A percentile compares a stretch with the other conserved stretches of the same genome.
These are phyloP conservation scores for Zaprionus africanus DNA, from an alignment of 1,140 invertebrate species.

Conservation along the genomic window DNA sequence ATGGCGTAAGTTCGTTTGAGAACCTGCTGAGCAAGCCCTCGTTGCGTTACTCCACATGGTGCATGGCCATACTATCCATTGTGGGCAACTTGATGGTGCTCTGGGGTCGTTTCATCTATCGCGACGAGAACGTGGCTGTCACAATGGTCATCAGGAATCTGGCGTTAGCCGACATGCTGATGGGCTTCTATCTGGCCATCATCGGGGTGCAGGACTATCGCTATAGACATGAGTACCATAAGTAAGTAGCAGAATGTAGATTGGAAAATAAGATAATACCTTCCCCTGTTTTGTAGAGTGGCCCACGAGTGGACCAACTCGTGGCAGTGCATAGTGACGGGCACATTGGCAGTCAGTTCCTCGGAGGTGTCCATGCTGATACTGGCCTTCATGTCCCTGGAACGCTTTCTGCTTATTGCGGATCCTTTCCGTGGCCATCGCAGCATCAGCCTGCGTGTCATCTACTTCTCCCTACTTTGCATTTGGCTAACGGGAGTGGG, in stretches of 20 bases:
- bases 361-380: slow-evolving; percentile 91
- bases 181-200: slow-evolving; percentile 91
- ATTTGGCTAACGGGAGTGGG: slow-evolving; percentile 89
- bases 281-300: slow-evolving; percentile 64
- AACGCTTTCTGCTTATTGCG: slow-evolving; percentile 89
- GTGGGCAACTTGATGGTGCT: slow-evolving; percentile 89
- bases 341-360: slow-evolving; percentile 89
- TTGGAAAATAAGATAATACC: background rate
- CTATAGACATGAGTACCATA: slow-evolving; percentile 88
- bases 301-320: slow-evolving; percentile 89
- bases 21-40: slow-evolving; percentile 88
- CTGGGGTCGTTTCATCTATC: slow-evolving; percentile 87
- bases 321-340: slow-evolving; percentile 87
- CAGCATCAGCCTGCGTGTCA: slow-evolving; percentile 86
- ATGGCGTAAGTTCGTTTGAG: slow-evolving; percentile 89
- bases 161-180: slow-evolving; percentile 91
- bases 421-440: slow-evolving; percentile 88
- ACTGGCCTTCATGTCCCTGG: slow-evolving; percentile 90
- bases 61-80: slow-evolving; percentile 89
- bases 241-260: slow-evolving; percentile 37
- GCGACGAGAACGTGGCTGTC: slow-evolving; percentile 87
- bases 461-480: slow-evolving; percentile 83
- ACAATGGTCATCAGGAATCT: slow-evolving; percentile 90
- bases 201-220: slow-evolving; percentile 89
- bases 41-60: slow-evolving; percentile 89